These are phyloP conservation scores for Alloplasta piceator DNA, from an alignment of 2,888 invertebrate species.

Conservation along the genomic window DNA sequence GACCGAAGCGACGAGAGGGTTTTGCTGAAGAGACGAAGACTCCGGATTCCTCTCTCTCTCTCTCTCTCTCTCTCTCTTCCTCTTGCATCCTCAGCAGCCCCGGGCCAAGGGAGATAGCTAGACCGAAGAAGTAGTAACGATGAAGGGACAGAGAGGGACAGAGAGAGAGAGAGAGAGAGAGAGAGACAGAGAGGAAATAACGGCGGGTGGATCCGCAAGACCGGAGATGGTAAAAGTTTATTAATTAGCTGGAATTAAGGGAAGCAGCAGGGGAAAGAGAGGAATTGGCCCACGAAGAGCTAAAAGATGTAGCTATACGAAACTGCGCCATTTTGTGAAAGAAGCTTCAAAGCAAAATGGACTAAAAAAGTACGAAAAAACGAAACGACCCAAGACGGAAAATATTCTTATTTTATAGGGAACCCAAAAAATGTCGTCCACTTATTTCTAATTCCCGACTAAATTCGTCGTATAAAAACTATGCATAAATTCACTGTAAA, in stretches of 20 bases:
- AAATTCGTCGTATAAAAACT: not conserved
- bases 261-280: conserved; percentile 52
- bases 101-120: conserved; percentile 58
- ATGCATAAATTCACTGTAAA: too few relatives aligned
- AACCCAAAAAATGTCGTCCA: not conserved
- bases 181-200: conserved; percentile 36
- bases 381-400: conserved; percentile 39
- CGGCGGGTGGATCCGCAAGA: conserved; percentile 45
- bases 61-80: not conserved
- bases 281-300: conserved; percentile 38
- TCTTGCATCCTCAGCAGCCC: conserved; percentile 57
- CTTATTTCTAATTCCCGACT: not conserved
- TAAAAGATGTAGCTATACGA: conserved; percentile 23
- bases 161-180: conserved; percentile 49
- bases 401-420: not conserved
- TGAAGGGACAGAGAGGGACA: conserved; percentile 44
- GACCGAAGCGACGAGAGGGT: conserved; percentile 44
- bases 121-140: conserved; percentile 21
- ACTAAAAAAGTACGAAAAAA: conserved; percentile 34
- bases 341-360: conserved; percentile 30
- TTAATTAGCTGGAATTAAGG: conserved; percentile 81
- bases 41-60: conserved; percentile 12
- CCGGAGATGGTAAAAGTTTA: conserved; percentile 79
- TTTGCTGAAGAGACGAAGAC: conserved; percentile 74
- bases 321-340: conserved; percentile 23